Percentiles rank a stretch among this genome's conserved stretches.
These are phyloP conservation scores for Coluber constrictor DNA, from an alignment of 2,797 vertebrate species.

Conservation along the genomic window DNA sequence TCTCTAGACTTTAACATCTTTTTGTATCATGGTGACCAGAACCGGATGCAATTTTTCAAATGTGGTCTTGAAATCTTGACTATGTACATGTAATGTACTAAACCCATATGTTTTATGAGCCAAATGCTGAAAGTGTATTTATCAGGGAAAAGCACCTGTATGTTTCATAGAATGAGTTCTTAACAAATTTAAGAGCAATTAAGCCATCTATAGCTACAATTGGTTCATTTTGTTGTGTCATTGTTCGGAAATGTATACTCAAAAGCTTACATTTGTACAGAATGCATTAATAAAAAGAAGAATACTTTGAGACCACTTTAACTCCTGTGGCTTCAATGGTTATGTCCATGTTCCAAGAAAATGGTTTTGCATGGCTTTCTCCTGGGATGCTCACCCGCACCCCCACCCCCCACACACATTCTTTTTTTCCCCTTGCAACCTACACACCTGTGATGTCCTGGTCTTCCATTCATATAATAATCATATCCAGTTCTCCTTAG, in stretches of 20 bases:
- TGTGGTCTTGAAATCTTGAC: neutral
- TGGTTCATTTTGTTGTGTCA: neutral
- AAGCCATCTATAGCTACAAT: constrained; percentile 4
- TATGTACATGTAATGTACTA: neutral
- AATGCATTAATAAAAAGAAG: neutral
- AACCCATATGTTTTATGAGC: neutral
- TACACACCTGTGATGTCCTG: neutral
- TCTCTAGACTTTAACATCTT: neutral
- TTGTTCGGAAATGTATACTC: neutral
- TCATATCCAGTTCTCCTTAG: neutral
- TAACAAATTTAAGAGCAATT: constrained; percentile 21
- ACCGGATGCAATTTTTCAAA: neutral
- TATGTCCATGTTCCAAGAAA: neutral
- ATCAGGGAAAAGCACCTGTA: constrained; percentile 4
- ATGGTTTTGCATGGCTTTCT: neutral
- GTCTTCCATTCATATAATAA: neutral
- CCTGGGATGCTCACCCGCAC: neutral
- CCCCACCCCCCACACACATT: no score
- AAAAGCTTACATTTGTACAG: neutral
- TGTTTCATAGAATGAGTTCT: constrained; percentile 2
- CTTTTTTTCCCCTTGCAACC: neutral
- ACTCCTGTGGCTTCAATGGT: neutral
- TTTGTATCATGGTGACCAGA: neutral
- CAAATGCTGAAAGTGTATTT: constrained; percentile 4
- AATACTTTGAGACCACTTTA: neutral